Evolutionary conservation across 2,888 invertebrate genomes (phyloP), one percentile per base, ranked within the genome.

Genomic region (Acanthoscelides obtectus): DNA sequence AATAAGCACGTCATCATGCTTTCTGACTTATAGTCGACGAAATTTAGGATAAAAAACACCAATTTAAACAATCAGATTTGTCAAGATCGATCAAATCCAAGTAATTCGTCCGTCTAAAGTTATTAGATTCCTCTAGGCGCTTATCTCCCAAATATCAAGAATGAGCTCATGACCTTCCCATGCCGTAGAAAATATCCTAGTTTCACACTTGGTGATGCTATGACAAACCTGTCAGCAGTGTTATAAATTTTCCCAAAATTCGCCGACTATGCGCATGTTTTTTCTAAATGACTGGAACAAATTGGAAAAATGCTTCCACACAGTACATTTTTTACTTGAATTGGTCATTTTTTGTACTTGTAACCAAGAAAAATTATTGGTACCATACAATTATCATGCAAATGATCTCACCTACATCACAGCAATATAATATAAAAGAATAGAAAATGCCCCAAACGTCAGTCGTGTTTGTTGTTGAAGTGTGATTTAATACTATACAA

Each of bases 311-410:
- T 75, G 73, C 72, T 73, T 72, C 69, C 65, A 20, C 67, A 22
- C 67, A 67, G 25, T 67, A 22, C 22, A 1, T n/a, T 22, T 67
- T 67, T 67, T 22, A 22, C 19, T 67, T 22, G 8, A 22, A 73
- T 80, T 79, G 79, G 79, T 80, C 79, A 76, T 76, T 74, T 76
- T 78, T 79, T 79, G 79, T 78, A 79, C 78, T 79, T 76, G 74
- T 77, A 77, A 77, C 78, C 78, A 80, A 80, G 77, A 78, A 77
- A 79, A 78, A 75, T 73, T 75, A 75, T 72, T 72, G 73, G 77
- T 76, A 78, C 20, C 22, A 22, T 22, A 67, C 22, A 20, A 22
- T 67, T 71, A 73, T 75, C 73, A 68, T 70, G 65, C 67, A 64
- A 66, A 69, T 21, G 22, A 73, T 79, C 80, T 79, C 80, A 80